Evolutionary conservation across 2,113 vertebrate genomes (phyloP), one percentile per base, ranked within the genome.

Genomic region (Leptobrachium ailaonicum): DNA sequence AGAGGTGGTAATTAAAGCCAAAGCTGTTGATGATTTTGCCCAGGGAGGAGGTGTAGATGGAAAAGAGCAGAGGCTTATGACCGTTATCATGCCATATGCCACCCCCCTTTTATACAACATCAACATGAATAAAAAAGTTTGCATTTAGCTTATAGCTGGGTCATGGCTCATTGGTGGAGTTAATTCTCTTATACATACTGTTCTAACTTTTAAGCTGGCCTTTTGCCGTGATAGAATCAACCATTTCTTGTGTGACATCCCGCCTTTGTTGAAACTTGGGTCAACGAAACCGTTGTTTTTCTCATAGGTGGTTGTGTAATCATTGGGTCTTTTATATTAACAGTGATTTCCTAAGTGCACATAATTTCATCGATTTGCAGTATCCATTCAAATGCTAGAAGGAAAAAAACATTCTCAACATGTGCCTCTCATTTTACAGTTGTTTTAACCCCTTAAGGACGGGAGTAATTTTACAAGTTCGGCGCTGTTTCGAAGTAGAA

Each of bases 161-260:
- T 73, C 78, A 32, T 80, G 63, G 71, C 2, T 60, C 66, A 50
- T 67, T 60, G 78, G 78, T 41, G 20, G 53, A 41, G 50, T 40
- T 4, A 80, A 80, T 32, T 12, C 78, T 60, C 20, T 67, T 7
- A 56, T 74, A 54, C 71, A 80, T n/a, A 80, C 78, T 58, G 6
- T 66, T 12, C 50, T 73, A 6, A 71, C 78, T 7, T 80, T 68
- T 32, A 56, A 7, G 1, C 41, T 80, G 41, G 14, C 47, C 20
- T 80, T 74, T 44, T 80, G 78, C 68, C 14, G 66, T 42, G 74
- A 56, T 40, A 74, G 9, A 40, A 68, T 80, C 40, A 60, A 74
- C 45, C 73, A 80, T 45, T 80, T 80, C 64, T 80, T 74, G 60
- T 80, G 78, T 60, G 78, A 80, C 68, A 71, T 80, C 50, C 78